Evolutionary conservation across 2,888 invertebrate genomes (phyloP).

Genomic region (Cremastinae sp.): DNA sequence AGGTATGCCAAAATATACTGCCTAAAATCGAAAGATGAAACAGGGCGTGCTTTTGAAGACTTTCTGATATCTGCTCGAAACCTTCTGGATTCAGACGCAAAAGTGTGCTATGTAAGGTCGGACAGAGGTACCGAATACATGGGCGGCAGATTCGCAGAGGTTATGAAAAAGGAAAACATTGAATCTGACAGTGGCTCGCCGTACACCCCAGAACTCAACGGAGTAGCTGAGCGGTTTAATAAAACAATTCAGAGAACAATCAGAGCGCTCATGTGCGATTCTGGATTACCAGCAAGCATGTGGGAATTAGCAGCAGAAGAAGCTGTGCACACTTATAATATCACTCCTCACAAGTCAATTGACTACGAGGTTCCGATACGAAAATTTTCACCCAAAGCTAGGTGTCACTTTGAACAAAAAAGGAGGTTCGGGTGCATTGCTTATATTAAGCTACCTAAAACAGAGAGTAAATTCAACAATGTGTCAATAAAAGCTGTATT

Average conservation of each 20-base stretch:
- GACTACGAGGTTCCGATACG: constrained; percentile 43
- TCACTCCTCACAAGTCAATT: constrained; percentile 57
- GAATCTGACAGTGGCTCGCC: constrained; percentile 39
- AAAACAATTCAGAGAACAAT: constrained; percentile 58
- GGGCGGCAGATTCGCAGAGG: constrained; percentile 50
- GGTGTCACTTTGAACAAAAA: constrained; percentile 51
- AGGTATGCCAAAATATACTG: constrained; percentile 57
- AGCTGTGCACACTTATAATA: constrained; percentile 59
- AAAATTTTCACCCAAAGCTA: constrained; percentile 50
- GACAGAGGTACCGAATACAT: constrained; percentile 60
- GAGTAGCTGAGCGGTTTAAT: constrained; percentile 58
- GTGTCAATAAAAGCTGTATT: constrained; percentile 41
- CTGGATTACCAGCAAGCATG: constrained; percentile 59
- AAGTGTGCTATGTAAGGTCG: constrained; percentile 52
- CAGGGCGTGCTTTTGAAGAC: constrained; percentile 61
- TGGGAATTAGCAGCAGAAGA: constrained; percentile 62
- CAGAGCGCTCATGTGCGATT: constrained; percentile 54
- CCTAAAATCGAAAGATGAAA: constrained; percentile 63
- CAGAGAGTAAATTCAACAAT: constrained; percentile 42
- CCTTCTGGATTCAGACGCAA: constrained; percentile 57
- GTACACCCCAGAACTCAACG: constrained; percentile 57
- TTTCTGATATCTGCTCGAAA: constrained; percentile 62
- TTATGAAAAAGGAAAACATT: constrained; percentile 46
- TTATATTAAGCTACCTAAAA: constrained; percentile 53
- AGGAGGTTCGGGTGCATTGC: constrained; percentile 58